phyloP scores from a whole-genome alignment of 2,888 invertebrate genomes.

The Zaprionus obscuricornis region DNA sequence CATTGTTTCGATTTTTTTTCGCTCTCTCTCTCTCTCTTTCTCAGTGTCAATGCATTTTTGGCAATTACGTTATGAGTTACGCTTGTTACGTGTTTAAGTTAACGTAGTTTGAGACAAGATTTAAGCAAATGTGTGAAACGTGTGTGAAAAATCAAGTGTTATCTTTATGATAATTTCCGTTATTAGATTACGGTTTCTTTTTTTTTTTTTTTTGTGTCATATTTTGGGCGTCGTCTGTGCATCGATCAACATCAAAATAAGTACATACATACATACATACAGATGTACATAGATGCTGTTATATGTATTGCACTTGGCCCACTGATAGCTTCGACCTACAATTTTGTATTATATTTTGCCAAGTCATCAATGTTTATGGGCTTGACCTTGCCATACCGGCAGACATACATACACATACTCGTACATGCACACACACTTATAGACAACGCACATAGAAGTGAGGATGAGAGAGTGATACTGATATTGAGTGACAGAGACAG shows the following conservation, averaged over 20 bases:
- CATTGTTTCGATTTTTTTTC: neutral
- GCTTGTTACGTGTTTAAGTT: slow-evolving; percentile 55
- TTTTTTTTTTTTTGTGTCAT: slow-evolving; percentile 16
- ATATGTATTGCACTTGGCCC: slow-evolving; percentile 38
- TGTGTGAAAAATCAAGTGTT: slow-evolving; percentile 48
- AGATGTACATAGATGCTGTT: neutral
- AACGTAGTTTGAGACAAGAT: slow-evolving; percentile 12
- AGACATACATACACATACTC: slow-evolving; percentile 26
- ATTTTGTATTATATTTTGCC: slow-evolving; percentile 53
- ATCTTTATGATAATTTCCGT: slow-evolving; percentile 61
- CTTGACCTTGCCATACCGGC: slow-evolving; percentile 65
- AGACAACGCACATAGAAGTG: neutral
- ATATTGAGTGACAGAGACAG: no score
- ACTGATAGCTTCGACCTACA: slow-evolving; percentile 59
- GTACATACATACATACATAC: no score
- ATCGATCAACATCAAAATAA: neutral
- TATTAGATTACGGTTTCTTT: slow-evolving; percentile 24
- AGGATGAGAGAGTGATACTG: no score
- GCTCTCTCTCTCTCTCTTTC: neutral
- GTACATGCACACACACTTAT: neutral
- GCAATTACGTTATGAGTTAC: slow-evolving; percentile 45
- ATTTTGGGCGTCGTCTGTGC: slow-evolving; percentile 25
- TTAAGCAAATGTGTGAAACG: no score
- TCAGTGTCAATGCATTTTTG: slow-evolving; percentile 16
- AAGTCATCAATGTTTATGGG: slow-evolving; percentile 76